Evolutionary conservation across 2,113 vertebrate genomes (phyloP), one percentile per base, ranked within the genome.

Genomic region (Prunella himalayana): DNA sequence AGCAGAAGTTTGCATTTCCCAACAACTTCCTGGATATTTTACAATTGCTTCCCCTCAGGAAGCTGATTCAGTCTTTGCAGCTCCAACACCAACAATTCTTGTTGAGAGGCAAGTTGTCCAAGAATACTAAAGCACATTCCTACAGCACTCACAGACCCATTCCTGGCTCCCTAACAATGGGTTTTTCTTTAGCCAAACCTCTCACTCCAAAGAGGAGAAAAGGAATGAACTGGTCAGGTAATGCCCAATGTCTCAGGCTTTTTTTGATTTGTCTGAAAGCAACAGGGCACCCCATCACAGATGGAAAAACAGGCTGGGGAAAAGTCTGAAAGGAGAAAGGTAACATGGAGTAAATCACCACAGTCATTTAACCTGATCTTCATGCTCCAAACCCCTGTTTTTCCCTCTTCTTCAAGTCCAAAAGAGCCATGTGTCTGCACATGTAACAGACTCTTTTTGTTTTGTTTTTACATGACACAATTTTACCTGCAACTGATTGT

Each of bases 1-100:
- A 97, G 95, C 96, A 96, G 49, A 94, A 97, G 79, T 95, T 82
- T 15, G 2, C 86, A 47, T 97, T 98, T 98, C 97, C 98, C 95
- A 97, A 98, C 90, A 95, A 96, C 97, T 98, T 98, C 98, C 98
- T 98, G 97, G 91, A 97, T 97, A 96, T 95, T 97, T 96, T 92
- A 98, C 95, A 98, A 98, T 98, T 97, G 80, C 96, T 98, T 98
- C 98, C 98, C 95, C 97, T 96, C 97, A 97, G 98, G 98, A 98
- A 98, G 97, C 94, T 84, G 93, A 95, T 93, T 96, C 95, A 95
- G 82, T 64, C 94, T 88, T 47, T 92, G 94, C 68, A 88, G 97
- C 76, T 98, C 98, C 98, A 98, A 98, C 90, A 97, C 94, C 97
- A 98, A 98, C 95, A 98, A 92, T 69, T 69, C 89, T 88, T 63